Conservation (phyloP, 2,113 vertebrate species). For the Saiga tatarica region DNA sequence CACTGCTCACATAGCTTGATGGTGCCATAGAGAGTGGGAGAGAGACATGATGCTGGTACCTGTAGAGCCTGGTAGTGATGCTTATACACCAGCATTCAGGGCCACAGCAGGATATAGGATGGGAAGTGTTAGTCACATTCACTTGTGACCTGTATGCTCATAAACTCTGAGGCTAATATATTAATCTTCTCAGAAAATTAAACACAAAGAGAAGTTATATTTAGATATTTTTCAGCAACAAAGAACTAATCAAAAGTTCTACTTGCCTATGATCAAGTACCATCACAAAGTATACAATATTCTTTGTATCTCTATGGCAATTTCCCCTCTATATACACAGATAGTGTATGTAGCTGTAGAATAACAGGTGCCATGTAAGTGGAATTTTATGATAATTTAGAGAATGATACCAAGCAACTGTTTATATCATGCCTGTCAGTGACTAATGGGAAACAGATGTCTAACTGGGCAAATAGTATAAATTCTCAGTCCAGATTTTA, state of each 20-base stretch:
- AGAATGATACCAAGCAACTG: neutral
- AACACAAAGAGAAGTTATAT: neutral
- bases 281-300: neutral
- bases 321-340: neutral
- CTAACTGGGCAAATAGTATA: neutral
- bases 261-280: neutral
- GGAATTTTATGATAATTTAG: constrained; percentile 21
- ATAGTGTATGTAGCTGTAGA: neutral
- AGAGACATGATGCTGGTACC: neutral
- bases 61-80: neutral
- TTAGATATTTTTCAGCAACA: neutral
- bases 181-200: neutral
- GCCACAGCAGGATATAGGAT: neutral
- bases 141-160: neutral
- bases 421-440: neutral
- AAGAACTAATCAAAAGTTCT: neutral
- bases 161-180: neutral
- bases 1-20: neutral
- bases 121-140: neutral
- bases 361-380: neutral
- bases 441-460: neutral
- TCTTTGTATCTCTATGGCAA: neutral
- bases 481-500: constrained; percentile 13
- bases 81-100: neutral
- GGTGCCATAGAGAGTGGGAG: neutral